Conservation (phyloP, 1,140 invertebrate species). For the Nasonia vitripennis region DNA sequence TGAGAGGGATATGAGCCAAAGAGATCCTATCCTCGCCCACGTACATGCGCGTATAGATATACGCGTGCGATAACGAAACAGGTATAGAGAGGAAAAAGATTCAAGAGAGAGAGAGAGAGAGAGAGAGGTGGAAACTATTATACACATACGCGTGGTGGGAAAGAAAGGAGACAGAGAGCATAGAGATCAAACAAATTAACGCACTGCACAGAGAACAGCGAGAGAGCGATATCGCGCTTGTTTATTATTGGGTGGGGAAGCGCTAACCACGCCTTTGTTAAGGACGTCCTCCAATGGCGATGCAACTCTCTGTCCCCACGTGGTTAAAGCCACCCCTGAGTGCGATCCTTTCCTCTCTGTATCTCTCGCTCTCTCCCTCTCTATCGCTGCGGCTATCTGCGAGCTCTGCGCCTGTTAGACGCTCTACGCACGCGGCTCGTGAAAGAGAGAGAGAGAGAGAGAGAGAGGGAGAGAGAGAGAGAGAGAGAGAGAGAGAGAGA, state of each 20-base stretch:
- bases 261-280: conserved; percentile 72
- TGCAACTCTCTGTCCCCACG: conserved; percentile 61
- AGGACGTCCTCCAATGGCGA: conserved; percentile 68
- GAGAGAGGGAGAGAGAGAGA: too few relatives aligned
- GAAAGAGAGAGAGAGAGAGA: too few relatives aligned
- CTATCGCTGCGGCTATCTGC: conserved; percentile 5
- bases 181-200: conserved; percentile 73
- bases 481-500: too few relatives aligned
- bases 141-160: background rate
- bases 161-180: conserved; percentile 53
- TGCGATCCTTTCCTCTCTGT: conserved; percentile 42
- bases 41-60: background rate
- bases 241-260: conserved; percentile 74
- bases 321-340: conserved; percentile 46
- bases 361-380: conserved; percentile 23
- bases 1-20: background rate
- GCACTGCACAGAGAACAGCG: conserved; percentile 46
- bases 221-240: conserved; percentile 59
- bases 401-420: background rate
- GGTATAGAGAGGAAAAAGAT: background rate
- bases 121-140: background rate
- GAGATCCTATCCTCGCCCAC: background rate
- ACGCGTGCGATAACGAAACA: background rate
- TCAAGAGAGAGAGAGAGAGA: background rate
- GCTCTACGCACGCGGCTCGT: too few relatives aligned